Evolutionary conservation across 2,113 vertebrate species (phyloP), one percentile per base, ranked within the genome.

Genomic region (Prionailurus bengalensis): DNA sequence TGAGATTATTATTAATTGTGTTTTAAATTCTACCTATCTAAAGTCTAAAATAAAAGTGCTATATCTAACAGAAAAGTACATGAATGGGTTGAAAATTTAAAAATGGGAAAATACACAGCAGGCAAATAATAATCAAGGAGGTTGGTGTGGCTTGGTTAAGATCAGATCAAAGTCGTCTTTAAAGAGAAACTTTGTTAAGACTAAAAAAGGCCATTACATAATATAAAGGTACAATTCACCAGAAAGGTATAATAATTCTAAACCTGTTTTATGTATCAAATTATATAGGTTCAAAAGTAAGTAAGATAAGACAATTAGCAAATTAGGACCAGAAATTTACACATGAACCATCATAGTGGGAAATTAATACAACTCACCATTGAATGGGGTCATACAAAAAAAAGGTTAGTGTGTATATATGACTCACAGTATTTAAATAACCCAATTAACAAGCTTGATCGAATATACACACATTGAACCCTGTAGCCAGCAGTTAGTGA

Each of bases 101-200:
- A 93, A 25, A 51, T 63, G 31, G 19, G 23, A 33, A 80, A 71
- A 76, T 25, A 84, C 55, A 53, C 6, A 55, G 21, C 3, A n/a
- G 25, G 33, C 39, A 73, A 53, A 89, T 79, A 73, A 12, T 85
- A 81, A 93, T 71, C 33, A 19, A 74, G 31, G 68, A 39, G 5
- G 5, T 71, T 90, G 51, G 4, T 23, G 3, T 27, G 31, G 42
- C 61, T 81, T 61, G 74, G 39, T 93, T 93, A 65, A 80, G 91
- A 85, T 55, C 73, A 89, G 25, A 39, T 93, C 71, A 95, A 95
- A 82, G 55, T 68, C 63, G 48, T 25, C 23, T 78, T 97, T 76
- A 94, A 84, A 80, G 48, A 94, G 80, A 96, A 82, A 9, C 27
- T 89, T 84, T 31, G 84, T 80, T 92, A 80, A 27, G 19, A 63